Percentiles rank a stretch among this genome's conserved stretches.
These are phyloP conservation scores for Cepaea nemoralis DNA, from an alignment of 1,140 invertebrate species.

Conservation along the genomic window DNA sequence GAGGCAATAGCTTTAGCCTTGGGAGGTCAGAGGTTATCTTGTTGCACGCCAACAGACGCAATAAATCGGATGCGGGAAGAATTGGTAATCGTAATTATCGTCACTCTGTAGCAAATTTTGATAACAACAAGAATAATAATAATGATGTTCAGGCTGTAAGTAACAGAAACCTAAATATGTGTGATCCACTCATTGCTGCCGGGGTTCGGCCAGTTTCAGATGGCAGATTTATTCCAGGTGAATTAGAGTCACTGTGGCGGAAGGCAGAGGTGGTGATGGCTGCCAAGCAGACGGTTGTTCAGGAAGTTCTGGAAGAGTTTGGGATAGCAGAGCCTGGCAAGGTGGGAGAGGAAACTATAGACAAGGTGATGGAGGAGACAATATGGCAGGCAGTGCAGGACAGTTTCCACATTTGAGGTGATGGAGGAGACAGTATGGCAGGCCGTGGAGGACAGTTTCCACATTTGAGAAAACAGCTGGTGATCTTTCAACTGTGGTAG, in stretches of 20 bases:
- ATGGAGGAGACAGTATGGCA: constrained; percentile 33
- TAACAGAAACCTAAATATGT: neutral
- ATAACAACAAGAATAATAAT: neutral
- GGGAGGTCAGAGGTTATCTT: constrained; percentile 26
- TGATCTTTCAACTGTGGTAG: too few species aligned
- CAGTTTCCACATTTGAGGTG: neutral
- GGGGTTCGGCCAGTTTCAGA: neutral
- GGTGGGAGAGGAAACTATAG: neutral
- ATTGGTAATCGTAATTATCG: neutral
- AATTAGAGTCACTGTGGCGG: constrained; percentile 23
- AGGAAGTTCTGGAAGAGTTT: constrained; percentile 30
- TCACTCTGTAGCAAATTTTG: too few species aligned
- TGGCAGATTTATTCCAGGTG: constrained; percentile 1
- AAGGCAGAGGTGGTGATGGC: constrained; percentile 30
- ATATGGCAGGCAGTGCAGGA: constrained; percentile 34
- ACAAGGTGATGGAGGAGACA: constrained; percentile 18
- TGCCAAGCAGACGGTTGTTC: constrained; percentile 5
- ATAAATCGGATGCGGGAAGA: neutral
- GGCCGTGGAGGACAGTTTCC: constrained; percentile 1
- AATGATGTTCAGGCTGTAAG: neutral
- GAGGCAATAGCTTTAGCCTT: constrained; percentile 34
- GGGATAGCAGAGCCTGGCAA: constrained; percentile 23
- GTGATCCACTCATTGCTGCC: neutral
- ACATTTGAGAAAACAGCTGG: too few species aligned
- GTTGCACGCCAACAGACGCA: constrained; percentile 2